Evolutionary conservation across 1,140 invertebrate genomes (phyloP).

Genomic region (Acromyrmex heyeri): DNA sequence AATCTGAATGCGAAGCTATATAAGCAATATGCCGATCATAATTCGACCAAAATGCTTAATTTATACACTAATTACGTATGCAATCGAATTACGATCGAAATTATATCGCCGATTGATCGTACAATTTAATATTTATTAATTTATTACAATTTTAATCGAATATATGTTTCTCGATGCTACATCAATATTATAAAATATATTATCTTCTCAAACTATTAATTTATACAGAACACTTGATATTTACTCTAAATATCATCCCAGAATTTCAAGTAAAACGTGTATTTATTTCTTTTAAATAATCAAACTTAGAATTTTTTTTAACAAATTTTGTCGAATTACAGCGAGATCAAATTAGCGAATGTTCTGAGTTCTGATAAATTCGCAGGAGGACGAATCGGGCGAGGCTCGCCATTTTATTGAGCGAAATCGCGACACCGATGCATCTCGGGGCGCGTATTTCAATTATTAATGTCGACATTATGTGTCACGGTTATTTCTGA

Average conservation of each 20-base stretch:
- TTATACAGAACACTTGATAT: not conserved
- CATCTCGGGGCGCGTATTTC: slow-evolving; percentile 25
- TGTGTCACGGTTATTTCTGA: slow-evolving; percentile 39
- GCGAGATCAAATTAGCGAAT: not conserved
- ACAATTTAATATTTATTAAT: slow-evolving; percentile 32
- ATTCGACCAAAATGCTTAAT: slow-evolving; percentile 38
- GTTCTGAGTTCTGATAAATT: not conserved
- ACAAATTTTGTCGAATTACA: not conserved
- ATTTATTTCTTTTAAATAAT: not conserved
- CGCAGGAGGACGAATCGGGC: not conserved
- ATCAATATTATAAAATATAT: not conserved
- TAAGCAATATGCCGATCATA: slow-evolving; percentile 41
- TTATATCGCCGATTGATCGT: slow-evolving; percentile 31
- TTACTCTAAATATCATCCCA: not conserved
- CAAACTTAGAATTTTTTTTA: not conserved
- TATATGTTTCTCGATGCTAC: not conserved
- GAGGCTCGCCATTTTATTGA: slow-evolving; percentile 29
- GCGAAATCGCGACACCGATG: slow-evolving; percentile 5
- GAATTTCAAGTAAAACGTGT: not conserved
- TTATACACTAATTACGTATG: slow-evolving; percentile 31
- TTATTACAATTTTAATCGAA: slow-evolving; percentile 5
- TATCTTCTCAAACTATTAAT: not conserved
- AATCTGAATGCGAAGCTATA: slow-evolving; percentile 19
- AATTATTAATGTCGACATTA: slow-evolving; percentile 59
- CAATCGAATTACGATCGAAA: slow-evolving; percentile 23